A percentile compares a stretch with the other conserved stretches of the same genome.
phyloP scores from a whole-genome alignment of 2,113 vertebrate genomes.

The Mus spicilegus region DNA sequence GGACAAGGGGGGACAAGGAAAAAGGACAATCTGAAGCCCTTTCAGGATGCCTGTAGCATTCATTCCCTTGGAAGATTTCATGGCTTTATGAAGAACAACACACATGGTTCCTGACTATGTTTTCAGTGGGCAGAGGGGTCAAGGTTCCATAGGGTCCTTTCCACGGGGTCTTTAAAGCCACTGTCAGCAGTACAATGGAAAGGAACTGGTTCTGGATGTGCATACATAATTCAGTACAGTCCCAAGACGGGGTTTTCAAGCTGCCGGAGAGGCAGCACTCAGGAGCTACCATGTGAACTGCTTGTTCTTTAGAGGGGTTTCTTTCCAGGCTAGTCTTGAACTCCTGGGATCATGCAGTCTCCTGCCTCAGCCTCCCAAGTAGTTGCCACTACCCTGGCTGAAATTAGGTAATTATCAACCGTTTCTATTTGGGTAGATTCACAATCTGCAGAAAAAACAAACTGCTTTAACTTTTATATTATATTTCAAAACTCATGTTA shows the following conservation, averaged over 20 bases:
- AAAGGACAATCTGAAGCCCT: too few relatives aligned
- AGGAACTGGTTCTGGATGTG: too few relatives aligned
- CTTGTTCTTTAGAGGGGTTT: neutral
- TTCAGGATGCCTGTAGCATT: neutral
- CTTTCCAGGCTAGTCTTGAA: neutral
- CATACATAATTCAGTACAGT: too few relatives aligned
- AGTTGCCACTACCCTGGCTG: neutral
- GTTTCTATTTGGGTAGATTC: neutral
- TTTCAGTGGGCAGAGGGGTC: neutral
- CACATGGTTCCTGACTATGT: neutral
- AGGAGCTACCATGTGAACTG: neutral
- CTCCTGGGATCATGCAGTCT: neutral
- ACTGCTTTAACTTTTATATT: neutral
- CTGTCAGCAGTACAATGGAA: too few relatives aligned
- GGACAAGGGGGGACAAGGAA: too few relatives aligned
- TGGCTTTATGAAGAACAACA: neutral
- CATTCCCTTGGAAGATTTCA: neutral
- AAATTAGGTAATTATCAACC: constrained; percentile 35
- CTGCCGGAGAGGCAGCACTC: neutral
- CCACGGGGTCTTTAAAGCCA: too few relatives aligned
- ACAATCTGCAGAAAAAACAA: constrained; percentile 15
- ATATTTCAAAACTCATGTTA: constrained; percentile 25
- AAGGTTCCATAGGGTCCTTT: too few relatives aligned
- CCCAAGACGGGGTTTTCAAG: neutral
- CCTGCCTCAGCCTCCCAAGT: neutral